These are phyloP conservation scores for Molossus alvarezi DNA, from an alignment of 2,797 vertebrate species.

Conservation along the genomic window DNA sequence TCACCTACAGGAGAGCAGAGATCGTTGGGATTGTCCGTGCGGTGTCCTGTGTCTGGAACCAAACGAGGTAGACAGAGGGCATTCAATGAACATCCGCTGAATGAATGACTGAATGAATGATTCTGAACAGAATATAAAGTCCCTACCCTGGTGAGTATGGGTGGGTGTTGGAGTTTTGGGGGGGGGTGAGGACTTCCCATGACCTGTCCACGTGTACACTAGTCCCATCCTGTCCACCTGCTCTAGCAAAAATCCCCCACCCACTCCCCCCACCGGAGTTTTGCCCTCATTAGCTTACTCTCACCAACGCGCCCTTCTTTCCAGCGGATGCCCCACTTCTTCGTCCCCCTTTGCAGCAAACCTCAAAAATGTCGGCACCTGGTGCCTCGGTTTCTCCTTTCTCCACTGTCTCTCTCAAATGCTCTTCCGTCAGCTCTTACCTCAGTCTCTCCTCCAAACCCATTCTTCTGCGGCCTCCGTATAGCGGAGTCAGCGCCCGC, in stretches of 20 bases:
- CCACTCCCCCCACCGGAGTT: not conserved
- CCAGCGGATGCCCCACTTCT: not conserved
- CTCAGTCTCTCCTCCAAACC: not conserved
- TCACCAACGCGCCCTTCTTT: not conserved
- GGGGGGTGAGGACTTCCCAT: not conserved
- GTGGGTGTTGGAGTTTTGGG: no score
- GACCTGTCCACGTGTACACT: rapidly evolving
- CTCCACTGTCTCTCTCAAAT: not conserved
- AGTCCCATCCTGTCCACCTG: not conserved
- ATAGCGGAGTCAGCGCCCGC: not conserved
- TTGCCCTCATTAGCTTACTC: not conserved
- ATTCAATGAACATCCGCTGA: not conserved
- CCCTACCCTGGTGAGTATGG: not conserved
- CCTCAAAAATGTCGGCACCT: not conserved
- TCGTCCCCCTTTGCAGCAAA: not conserved
- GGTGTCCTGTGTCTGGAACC: not conserved
- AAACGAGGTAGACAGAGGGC: not conserved
- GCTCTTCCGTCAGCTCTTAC: not conserved
- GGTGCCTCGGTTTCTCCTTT: not conserved
- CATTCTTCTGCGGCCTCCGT: not conserved
- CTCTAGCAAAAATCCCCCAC: not conserved
- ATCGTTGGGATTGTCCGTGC: not conserved
- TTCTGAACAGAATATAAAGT: not conserved
- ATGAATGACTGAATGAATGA: not conserved
- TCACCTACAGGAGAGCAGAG: not conserved